A percentile compares a stretch with the other conserved stretches of the same genome.
These are phyloP conservation scores for Hydrolagus colliei DNA, from an alignment of 2,797 vertebrate genomes.

Conservation along the genomic window DNA sequence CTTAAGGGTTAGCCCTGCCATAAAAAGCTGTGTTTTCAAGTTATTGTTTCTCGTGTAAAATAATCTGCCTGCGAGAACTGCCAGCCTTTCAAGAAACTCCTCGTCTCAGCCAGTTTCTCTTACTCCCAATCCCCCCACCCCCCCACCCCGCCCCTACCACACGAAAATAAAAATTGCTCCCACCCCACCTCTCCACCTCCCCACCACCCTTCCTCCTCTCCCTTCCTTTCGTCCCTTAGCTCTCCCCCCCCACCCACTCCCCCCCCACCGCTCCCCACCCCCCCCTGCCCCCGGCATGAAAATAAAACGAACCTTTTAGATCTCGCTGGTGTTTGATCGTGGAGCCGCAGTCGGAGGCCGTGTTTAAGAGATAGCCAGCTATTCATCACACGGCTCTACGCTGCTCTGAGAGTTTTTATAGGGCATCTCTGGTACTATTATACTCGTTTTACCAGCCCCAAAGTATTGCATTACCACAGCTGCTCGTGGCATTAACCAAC, in stretches of 20 bases:
- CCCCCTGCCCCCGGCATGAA: not conserved
- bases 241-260: too few species aligned
- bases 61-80: not conserved
- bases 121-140: too few species aligned
- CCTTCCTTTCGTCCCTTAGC: too few species aligned
- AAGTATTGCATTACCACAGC: not conserved
- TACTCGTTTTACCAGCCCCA: not conserved
- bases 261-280: too few species aligned
- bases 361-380: not conserved
- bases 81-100: not conserved
- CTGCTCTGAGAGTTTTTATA: not conserved
- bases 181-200: too few species aligned
- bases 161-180: too few species aligned
- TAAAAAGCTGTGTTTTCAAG: slow-evolving; percentile 1
- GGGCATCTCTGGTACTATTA: not conserved
- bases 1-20: not conserved
- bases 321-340: not conserved
- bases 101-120: not conserved
- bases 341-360: not conserved
- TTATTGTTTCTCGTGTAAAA: not conserved
- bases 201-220: too few species aligned
- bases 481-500: not conserved
- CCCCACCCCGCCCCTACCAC: too few species aligned
- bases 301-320: not conserved
- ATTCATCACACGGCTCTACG: not conserved